Base-by-base conservation (phyloP, 2,797 vertebrate species). In the Sebastes reedi region DNA sequence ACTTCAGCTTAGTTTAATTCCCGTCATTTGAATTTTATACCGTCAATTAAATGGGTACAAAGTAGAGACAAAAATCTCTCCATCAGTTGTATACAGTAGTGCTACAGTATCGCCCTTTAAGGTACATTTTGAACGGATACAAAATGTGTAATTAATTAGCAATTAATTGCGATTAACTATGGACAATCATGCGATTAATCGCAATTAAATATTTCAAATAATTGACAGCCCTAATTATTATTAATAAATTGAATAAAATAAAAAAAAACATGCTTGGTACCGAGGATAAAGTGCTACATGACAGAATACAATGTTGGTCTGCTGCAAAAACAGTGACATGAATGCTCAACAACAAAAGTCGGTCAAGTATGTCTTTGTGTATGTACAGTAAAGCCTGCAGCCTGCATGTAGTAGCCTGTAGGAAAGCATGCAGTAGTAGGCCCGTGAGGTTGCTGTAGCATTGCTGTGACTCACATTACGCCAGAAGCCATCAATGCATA, bases 401-500 rank as follows among this genome's bases (percentile, higher is more conserved):
- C 46, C 66, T 68, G 65, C 54, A 72, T 67, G 80, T 59, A 61
- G 69, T 61, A 25, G 82, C 79, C 67, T 22, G 68, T 80, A 72
- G 59, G 59, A 78, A 22, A 75, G 59, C 58, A 54, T 39, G 59
- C 55, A 82, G 66, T 64, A 71, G 27, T 4, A 11, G 30, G 39
- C 27, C 73, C 80, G 72, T 30, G 60, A 55, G 74, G 83, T 80
- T 50, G 61, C 61, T 59, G 77, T 12, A 75, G 70, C 62, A 24
- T 13, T 16, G 58, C 77, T 59, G 52, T 85, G 87, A 92, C 79
- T 91, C 87, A 83, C 7, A 1, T 27, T 36, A 20, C 34, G 82
- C 89, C 73, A 1, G 20, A 4, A 86, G 86, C 71, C 42, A 68
- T 78, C 70, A 83, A 84, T 84, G 72, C 81, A 90, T 77, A 66